Conservation (phyloP, 2,888 invertebrate genomes). For the Lasioglossum morio region DNA sequence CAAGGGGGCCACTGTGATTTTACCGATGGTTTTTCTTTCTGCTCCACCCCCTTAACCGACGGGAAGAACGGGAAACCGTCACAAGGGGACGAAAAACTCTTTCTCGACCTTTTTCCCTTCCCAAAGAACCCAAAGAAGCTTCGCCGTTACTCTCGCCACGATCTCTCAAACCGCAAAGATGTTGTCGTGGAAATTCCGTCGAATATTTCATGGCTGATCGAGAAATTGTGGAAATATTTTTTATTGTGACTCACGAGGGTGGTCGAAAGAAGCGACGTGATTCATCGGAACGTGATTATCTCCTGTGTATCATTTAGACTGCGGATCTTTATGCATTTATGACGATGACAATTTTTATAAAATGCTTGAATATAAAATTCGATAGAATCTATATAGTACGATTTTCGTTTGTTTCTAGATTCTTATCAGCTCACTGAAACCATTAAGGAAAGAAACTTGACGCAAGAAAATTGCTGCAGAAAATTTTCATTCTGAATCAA, state of each 20-base stretch:
- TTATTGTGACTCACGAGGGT: too few relatives aligned
- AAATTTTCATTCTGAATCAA: not conserved
- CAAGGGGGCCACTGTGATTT: constrained; percentile 41
- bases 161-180: not conserved
- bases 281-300: not conserved
- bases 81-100: constrained; percentile 14
- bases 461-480: not conserved
- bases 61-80: not conserved
- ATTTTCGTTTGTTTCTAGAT: not conserved
- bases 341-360: too few relatives aligned
- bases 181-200: not conserved
- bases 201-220: constrained; percentile 11
- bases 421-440: not conserved
- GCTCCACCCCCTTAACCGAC: constrained; percentile 5
- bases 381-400: too few relatives aligned
- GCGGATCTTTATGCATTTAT: too few relatives aligned
- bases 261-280: not conserved
- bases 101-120: not conserved
- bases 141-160: constrained; percentile 13
- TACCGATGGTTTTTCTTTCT: constrained; percentile 23
- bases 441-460: not conserved
- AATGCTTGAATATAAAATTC: too few relatives aligned
- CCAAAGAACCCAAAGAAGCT: constrained; percentile 17
- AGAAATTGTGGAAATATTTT: not conserved
- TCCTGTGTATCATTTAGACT: not conserved